Evolutionary conservation across 2,888 invertebrate species (phyloP).

Genomic region (Criorhina ranunculi): DNA sequence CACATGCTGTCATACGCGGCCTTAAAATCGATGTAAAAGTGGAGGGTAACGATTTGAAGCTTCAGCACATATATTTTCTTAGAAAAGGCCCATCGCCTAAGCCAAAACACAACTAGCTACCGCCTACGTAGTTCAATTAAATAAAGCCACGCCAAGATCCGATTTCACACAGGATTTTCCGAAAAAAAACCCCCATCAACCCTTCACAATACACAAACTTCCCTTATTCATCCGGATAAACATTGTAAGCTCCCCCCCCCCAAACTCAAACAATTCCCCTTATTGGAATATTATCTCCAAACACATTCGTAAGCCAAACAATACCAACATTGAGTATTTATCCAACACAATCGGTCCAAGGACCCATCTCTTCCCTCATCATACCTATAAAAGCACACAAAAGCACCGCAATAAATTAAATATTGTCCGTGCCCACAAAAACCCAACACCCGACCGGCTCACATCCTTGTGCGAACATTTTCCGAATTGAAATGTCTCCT

Average conservation of each 20-base stretch:
- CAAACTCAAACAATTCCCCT: slow-evolving; percentile 27
- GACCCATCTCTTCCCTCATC: slow-evolving; percentile 29
- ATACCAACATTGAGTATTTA: slow-evolving; percentile 40
- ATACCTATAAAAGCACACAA: slow-evolving; percentile 62
- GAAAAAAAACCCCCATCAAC: too few species aligned
- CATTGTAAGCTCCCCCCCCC: neutral
- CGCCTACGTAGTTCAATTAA: too few species aligned
- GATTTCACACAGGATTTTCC: neutral
- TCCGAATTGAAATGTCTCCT: slow-evolving; percentile 75
- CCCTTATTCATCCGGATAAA: slow-evolving; percentile 19
- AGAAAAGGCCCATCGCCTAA: too few species aligned
- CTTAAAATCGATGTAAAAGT: too few species aligned
- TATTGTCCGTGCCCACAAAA: slow-evolving; percentile 66
- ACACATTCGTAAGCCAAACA: slow-evolving; percentile 60
- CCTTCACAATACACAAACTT: neutral
- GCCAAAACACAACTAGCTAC: too few species aligned
- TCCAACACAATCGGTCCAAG: slow-evolving; percentile 22
- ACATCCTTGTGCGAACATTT: slow-evolving; percentile 43
- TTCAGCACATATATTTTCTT: too few species aligned
- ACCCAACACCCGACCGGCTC: neutral
- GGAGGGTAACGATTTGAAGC: too few species aligned
- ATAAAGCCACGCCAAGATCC: neutral
- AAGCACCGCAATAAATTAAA: slow-evolving; percentile 74
- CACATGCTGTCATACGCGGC: too few species aligned
- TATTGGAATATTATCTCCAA: slow-evolving; percentile 62